Evolutionary conservation across 2,113 vertebrate genomes (phyloP).

Genomic region (Ictalurus furcatus): DNA sequence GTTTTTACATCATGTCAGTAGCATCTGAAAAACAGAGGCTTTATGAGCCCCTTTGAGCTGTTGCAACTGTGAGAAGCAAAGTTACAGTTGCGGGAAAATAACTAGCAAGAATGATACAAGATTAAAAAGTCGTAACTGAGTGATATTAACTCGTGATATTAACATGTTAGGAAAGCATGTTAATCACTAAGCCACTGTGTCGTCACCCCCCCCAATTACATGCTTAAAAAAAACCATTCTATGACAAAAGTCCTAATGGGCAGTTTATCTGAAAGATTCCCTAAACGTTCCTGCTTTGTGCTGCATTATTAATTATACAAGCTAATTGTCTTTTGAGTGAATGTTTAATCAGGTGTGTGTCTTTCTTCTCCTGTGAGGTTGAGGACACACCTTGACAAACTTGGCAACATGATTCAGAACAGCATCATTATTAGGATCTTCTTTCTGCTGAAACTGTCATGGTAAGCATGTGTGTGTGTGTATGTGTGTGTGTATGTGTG

Average conservation of each 20-base stretch:
- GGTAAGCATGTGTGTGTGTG: background rate
- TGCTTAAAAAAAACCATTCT: background rate
- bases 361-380: background rate
- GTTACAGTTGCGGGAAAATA: background rate
- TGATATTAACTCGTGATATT: background rate
- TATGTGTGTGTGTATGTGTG: background rate
- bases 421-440: background rate
- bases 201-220: too few relatives aligned
- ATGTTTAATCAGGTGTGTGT: background rate
- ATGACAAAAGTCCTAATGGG: background rate
- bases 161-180: too few relatives aligned
- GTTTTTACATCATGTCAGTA: background rate
- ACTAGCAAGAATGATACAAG: background rate
- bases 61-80: background rate
- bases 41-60: background rate
- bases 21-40: background rate
- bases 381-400: constrained; percentile 10
- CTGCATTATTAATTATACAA: background rate
- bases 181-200: too few relatives aligned
- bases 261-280: background rate
- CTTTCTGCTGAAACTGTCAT: background rate
- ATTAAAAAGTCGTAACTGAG: background rate
- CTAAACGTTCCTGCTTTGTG: background rate
- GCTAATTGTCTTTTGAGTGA: constrained; percentile 8
- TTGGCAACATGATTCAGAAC: background rate